Percentiles rank a stretch among this genome's conserved stretches.
phyloP scores from a whole-genome alignment of 2,888 invertebrate species.

The Byasa hedistus region DNA sequence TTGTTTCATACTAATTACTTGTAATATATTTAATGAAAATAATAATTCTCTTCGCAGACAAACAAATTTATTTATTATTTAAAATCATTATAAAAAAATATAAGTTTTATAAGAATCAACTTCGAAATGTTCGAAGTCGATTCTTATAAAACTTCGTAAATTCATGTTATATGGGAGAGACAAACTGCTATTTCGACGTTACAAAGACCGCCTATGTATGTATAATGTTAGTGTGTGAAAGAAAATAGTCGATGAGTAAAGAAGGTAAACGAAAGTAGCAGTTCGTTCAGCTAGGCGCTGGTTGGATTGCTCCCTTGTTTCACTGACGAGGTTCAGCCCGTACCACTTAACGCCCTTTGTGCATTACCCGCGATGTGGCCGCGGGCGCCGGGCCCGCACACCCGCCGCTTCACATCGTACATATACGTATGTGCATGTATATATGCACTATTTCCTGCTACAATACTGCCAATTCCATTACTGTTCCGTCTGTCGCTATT shows the following conservation, averaged over 20 bases:
- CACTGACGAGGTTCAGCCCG: slow-evolving; percentile 53
- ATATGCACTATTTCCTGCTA: slow-evolving; percentile 11
- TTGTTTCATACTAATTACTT: too few species aligned
- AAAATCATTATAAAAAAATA: too few species aligned
- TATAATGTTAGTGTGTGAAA: neutral
- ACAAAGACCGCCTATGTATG: too few species aligned
- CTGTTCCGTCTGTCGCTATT: neutral
- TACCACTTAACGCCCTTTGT: slow-evolving; percentile 68
- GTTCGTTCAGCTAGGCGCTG: slow-evolving; percentile 39
- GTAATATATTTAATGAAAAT: too few species aligned
- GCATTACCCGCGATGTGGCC: slow-evolving; percentile 55
- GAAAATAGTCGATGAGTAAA: neutral
- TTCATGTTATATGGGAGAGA: too few species aligned
- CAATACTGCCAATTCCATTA: slow-evolving; percentile 2
- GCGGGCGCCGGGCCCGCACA: slow-evolving; percentile 38
- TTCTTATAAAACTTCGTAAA: too few species aligned
- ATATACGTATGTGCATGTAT: neutral
- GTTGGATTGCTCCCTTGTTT: slow-evolving; percentile 46
- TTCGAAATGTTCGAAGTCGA: too few species aligned
- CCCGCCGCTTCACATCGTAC: slow-evolving; percentile 20
- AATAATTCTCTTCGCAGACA: too few species aligned
- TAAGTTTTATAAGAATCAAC: too few species aligned
- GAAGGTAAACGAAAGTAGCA: slow-evolving; percentile 35
- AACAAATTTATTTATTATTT: too few species aligned
- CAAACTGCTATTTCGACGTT: too few species aligned